These are phyloP conservation scores for Andrena dorsata DNA, from an alignment of 2,888 invertebrate species.

Conservation along the genomic window DNA sequence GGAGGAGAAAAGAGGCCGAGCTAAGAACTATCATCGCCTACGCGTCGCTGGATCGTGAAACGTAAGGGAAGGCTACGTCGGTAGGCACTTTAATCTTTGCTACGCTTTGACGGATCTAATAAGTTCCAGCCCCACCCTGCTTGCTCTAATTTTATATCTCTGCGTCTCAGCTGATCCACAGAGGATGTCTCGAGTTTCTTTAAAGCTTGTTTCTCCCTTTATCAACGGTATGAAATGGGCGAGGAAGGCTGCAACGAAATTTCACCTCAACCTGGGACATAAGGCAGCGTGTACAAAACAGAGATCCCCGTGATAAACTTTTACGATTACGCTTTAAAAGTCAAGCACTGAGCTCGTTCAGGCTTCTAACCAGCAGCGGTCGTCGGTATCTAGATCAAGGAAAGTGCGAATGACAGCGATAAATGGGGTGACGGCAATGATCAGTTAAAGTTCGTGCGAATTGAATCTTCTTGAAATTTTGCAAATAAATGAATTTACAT, in stretches of 20 bases:
- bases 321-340: slow-evolving; percentile 54
- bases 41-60: slow-evolving; percentile 52
- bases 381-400: not conserved
- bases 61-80: slow-evolving; percentile 43
- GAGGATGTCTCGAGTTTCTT: slow-evolving; percentile 60
- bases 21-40: slow-evolving; percentile 44
- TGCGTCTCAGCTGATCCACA: slow-evolving; percentile 13
- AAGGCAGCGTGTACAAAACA: slow-evolving; percentile 34
- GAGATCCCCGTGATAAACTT: slow-evolving; percentile 49
- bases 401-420: not conserved
- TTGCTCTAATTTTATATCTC: slow-evolving; percentile 57
- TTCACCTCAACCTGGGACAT: slow-evolving; percentile 35
- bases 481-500: slow-evolving; percentile 28
- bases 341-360: slow-evolving; percentile 8
- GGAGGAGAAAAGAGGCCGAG: not conserved
- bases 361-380: slow-evolving; percentile 1
- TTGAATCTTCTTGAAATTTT: slow-evolving; percentile 36
- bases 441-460: slow-evolving; percentile 15
- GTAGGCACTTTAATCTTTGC: slow-evolving; percentile 62
- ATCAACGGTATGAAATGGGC: slow-evolving; percentile 21
- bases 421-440: slow-evolving; percentile 26
- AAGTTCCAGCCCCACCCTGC: slow-evolving; percentile 39
- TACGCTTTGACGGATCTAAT: slow-evolving; percentile 68
- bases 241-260: slow-evolving; percentile 46
- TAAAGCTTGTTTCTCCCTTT: slow-evolving; percentile 45